Evolutionary conservation across 2,797 vertebrate genomes (phyloP).

Genomic region (Sebastes matsubarae): DNA sequence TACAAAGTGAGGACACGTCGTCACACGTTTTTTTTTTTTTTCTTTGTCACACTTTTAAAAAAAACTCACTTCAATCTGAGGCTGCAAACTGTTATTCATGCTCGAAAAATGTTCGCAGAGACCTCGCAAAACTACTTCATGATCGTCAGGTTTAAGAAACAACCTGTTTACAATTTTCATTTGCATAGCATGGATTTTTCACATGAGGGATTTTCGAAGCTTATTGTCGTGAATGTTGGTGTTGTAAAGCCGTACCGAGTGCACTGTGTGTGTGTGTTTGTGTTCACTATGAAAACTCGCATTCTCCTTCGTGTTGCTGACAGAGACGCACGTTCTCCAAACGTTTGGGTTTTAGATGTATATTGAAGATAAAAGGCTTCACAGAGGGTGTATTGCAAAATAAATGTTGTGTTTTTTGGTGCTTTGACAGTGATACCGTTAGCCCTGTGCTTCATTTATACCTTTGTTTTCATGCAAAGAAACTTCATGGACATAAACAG

Average conservation of each 20-base stretch:
- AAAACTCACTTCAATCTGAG: slow-evolving; percentile 46
- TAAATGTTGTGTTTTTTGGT: slow-evolving; percentile 21
- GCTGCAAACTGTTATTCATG: slow-evolving; percentile 55
- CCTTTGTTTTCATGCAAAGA: slow-evolving; percentile 46
- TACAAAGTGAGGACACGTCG: slow-evolving; percentile 38
- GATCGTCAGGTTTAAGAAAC: slow-evolving; percentile 11
- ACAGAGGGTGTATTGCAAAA: slow-evolving; percentile 19
- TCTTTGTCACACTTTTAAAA: slow-evolving; percentile 23
- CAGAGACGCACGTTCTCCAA: background rate
- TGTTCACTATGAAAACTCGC: slow-evolving; percentile 13
- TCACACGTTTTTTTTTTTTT: slow-evolving; percentile 5
- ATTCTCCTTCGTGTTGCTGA: slow-evolving; percentile 13
- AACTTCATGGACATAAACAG: slow-evolving; percentile 8
- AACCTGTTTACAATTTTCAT: slow-evolving; percentile 45
- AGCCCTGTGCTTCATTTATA: slow-evolving; percentile 67
- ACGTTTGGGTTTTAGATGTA: background rate
- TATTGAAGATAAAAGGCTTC: slow-evolving; percentile 9
- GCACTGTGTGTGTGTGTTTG: background rate
- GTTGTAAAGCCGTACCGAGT: slow-evolving; percentile 43
- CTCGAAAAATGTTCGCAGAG: slow-evolving; percentile 32
- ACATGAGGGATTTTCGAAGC: slow-evolving; percentile 54
- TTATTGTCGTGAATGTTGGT: slow-evolving; percentile 42
- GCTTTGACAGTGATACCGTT: slow-evolving; percentile 27
- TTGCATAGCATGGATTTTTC: slow-evolving; percentile 78
- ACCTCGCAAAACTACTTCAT: slow-evolving; percentile 20